Evolutionary conservation across 2,888 invertebrate species (phyloP).

Genomic region (Coelinius sp.): DNA sequence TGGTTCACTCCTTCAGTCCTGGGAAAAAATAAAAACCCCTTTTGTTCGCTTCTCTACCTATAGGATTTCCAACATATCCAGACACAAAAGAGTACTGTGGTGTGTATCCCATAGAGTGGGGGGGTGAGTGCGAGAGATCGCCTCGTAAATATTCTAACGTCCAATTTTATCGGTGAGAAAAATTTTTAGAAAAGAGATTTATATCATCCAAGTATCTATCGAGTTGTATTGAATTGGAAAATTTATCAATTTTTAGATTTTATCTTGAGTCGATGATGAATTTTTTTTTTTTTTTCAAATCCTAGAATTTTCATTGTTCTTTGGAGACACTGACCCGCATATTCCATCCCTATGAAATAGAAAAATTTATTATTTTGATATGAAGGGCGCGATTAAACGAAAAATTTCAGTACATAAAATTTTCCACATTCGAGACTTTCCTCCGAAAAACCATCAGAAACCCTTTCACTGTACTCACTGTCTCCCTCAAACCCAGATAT

Average conservation of each 20-base stretch:
- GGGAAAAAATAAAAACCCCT: constrained; percentile 40
- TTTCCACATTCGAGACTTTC: constrained; percentile 36
- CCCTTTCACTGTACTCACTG: constrained; percentile 8
- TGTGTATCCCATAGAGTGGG: constrained; percentile 35
- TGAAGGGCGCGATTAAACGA: constrained; percentile 10
- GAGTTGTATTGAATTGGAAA: background rate
- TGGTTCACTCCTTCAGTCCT: constrained; percentile 26
- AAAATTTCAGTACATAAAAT: background rate
- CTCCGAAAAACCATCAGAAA: constrained; percentile 15
- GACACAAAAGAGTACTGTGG: constrained; percentile 50
- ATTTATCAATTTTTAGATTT: background rate
- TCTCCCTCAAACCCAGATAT: constrained; percentile 21
- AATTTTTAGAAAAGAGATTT: constrained; percentile 5
- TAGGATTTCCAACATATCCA: constrained; percentile 52
- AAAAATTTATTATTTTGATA: constrained; percentile 41
- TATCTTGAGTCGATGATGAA: too few species aligned
- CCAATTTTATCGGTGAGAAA: constrained; percentile 52
- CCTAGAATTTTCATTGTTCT: too few species aligned
- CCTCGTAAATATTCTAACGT: constrained; percentile 60
- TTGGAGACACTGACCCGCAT: too few species aligned
- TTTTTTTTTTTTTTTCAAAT: too few species aligned
- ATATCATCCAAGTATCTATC: background rate
- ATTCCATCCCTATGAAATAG: too few species aligned
- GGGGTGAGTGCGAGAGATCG: constrained; percentile 42
- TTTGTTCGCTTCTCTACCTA: constrained; percentile 41